phyloP scores from a whole-genome alignment of 2,797 vertebrate genomes.

The Crocidura indochinensis region DNA sequence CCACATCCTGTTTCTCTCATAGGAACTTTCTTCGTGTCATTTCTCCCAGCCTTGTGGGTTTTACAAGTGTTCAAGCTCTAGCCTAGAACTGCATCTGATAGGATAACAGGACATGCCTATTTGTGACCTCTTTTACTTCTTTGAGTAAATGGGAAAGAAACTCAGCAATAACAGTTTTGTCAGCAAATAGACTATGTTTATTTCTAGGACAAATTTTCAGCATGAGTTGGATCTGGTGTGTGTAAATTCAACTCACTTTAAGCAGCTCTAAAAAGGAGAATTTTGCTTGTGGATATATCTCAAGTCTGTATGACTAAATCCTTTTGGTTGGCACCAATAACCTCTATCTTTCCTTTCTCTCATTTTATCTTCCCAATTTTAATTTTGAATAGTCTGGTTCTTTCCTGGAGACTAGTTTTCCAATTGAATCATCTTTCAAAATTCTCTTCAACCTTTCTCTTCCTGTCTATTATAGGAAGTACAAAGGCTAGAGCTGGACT shows the following conservation, averaged over 20 bases:
- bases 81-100: too few species aligned
- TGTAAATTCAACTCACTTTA: not conserved
- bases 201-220: conserved; percentile 46
- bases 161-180: not conserved
- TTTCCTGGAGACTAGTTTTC: not conserved
- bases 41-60: not conserved
- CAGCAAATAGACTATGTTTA: not conserved
- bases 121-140: not conserved
- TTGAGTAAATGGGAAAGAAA: not conserved
- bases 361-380: not conserved
- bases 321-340: not conserved
- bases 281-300: not conserved
- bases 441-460: not conserved
- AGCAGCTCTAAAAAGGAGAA: not conserved
- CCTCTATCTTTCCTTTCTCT: not conserved
- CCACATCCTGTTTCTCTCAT: not conserved
- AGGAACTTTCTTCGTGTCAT: not conserved
- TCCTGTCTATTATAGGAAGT: not conserved
- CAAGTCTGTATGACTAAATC: too few species aligned
- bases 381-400: not conserved
- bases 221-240: not conserved
- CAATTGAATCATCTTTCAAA: not conserved
- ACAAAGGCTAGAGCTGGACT: not conserved
- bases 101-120: not conserved
- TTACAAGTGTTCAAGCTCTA: too few species aligned